phyloP scores from a whole-genome alignment of 2,113 vertebrate genomes.

The Zosterops borbonicus region DNA sequence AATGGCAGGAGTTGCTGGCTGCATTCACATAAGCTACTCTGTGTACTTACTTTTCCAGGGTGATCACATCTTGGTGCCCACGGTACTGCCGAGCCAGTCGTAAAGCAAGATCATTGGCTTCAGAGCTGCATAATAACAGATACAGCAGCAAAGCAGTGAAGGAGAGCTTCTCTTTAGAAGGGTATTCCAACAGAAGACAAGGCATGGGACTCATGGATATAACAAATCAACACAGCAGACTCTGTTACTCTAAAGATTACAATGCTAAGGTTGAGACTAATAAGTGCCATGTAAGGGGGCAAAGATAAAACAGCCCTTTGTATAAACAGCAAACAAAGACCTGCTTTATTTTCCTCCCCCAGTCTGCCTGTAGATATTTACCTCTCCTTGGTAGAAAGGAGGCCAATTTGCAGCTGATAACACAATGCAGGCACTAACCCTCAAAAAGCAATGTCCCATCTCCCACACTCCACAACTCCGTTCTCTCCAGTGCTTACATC shows the following conservation, averaged over 20 bases:
- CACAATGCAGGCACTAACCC: background rate
- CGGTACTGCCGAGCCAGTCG: conserved; percentile 87
- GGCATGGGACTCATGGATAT: background rate
- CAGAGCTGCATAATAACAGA: conserved; percentile 79
- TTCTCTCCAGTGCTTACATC: background rate
- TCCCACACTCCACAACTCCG: accelerated
- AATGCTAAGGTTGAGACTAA: background rate
- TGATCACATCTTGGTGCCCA: conserved; percentile 90
- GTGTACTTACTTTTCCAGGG: conserved; percentile 90
- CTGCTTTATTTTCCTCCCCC: conserved; percentile 12
- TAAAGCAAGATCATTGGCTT: conserved; percentile 96
- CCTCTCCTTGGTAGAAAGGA: background rate
- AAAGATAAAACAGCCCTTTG: conserved; percentile 1
- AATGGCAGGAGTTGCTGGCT: background rate
- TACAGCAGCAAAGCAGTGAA: background rate
- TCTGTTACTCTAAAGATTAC: background rate
- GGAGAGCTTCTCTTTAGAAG: background rate
- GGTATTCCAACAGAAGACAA: background rate
- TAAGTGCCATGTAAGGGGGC: background rate
- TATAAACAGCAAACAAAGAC: conserved; percentile 37
- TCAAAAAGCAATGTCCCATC: background rate
- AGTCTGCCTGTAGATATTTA: background rate
- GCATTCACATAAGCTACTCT: background rate
- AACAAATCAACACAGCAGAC: background rate
- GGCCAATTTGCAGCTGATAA: background rate